Percentiles rank a stretch among this genome's conserved stretches.
Evolutionary conservation across 1,140 invertebrate species (phyloP).

Genomic region (Trichonephila clavipes): DNA sequence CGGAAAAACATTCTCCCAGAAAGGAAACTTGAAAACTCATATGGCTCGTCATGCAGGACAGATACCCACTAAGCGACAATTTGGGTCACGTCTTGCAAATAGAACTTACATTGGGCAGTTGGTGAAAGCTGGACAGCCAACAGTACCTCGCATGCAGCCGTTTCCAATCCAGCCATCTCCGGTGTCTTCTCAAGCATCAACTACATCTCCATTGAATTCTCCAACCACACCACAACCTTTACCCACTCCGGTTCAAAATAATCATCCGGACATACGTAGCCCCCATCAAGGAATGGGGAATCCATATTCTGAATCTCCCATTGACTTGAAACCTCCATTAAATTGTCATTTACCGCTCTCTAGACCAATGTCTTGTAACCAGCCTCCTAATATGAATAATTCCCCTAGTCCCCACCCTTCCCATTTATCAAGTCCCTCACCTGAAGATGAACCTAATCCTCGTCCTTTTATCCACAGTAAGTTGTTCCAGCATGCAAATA

Average conservation of each 20-base stretch:
- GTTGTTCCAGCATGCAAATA: constrained; percentile 65
- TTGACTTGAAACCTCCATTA: constrained; percentile 69
- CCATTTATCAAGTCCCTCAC: constrained; percentile 69
- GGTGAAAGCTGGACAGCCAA: constrained; percentile 68
- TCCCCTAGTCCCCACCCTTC: constrained; percentile 74
- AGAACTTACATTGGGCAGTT: constrained; percentile 71
- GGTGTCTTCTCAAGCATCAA: constrained; percentile 73
- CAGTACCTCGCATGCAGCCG: constrained; percentile 72
- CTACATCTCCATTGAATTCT: constrained; percentile 70
- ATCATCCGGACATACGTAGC: constrained; percentile 70
- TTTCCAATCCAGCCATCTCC: constrained; percentile 75
- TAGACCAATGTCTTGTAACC: constrained; percentile 71
- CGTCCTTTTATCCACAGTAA: constrained; percentile 65
- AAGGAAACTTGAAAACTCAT: constrained; percentile 85
- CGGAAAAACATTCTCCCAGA: constrained; percentile 84
- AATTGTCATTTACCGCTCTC: constrained; percentile 73
- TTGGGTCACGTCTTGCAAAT: constrained; percentile 83
- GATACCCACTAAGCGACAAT: constrained; percentile 89
- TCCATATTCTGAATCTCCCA: constrained; percentile 74
- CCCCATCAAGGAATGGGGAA: constrained; percentile 68
- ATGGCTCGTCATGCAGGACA: constrained; percentile 87
- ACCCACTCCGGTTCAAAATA: constrained; percentile 36
- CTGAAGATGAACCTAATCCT: constrained; percentile 63
- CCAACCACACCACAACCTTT: constrained; percentile 64
- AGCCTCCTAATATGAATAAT: constrained; percentile 45